Evolutionary conservation across 2,888 invertebrate genomes (phyloP).

Genomic region (Xanthia togata): DNA sequence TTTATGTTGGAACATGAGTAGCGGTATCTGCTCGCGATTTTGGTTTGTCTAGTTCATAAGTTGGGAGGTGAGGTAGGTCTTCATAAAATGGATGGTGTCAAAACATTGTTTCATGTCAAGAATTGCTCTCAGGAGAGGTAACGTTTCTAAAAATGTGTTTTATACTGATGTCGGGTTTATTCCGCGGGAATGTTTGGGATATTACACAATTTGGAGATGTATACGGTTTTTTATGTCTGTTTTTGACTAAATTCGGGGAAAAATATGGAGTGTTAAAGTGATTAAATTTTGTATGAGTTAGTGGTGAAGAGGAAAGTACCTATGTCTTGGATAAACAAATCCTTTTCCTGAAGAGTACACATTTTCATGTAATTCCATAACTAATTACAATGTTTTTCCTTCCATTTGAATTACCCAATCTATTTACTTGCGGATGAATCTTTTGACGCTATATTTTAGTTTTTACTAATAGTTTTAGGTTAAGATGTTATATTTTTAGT

Average conservation of each 20-base stretch:
- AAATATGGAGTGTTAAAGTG: slow-evolving; percentile 39
- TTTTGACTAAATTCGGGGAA: slow-evolving; percentile 35
- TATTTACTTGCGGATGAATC: too few species aligned
- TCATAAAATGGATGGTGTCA: slow-evolving; percentile 58
- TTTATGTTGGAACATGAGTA: slow-evolving; percentile 46
- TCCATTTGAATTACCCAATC: background rate
- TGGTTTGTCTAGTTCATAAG: slow-evolving; percentile 37
- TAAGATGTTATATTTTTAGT: too few species aligned
- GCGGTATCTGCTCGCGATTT: slow-evolving; percentile 14
- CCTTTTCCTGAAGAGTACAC: background rate
- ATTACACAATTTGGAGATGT: slow-evolving; percentile 64
- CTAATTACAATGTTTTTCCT: slow-evolving; percentile 5
- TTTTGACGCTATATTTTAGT: too few species aligned
- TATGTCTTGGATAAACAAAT: background rate
- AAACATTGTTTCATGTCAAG: slow-evolving; percentile 71
- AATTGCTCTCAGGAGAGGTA: slow-evolving; percentile 70
- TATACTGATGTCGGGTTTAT: slow-evolving; percentile 68
- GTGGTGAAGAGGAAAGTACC: background rate
- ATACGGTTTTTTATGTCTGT: slow-evolving; percentile 47
- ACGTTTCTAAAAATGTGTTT: slow-evolving; percentile 70
- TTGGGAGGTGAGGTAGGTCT: slow-evolving; percentile 55
- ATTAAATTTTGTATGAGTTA: slow-evolving; percentile 30
- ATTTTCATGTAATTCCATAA: background rate
- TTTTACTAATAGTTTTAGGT: too few species aligned
- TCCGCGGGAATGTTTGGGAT: slow-evolving; percentile 63